Evolutionary conservation across 2,113 vertebrate species (phyloP), one percentile per base, ranked within the genome.

Genomic region (Triplophysa dalaica): DNA sequence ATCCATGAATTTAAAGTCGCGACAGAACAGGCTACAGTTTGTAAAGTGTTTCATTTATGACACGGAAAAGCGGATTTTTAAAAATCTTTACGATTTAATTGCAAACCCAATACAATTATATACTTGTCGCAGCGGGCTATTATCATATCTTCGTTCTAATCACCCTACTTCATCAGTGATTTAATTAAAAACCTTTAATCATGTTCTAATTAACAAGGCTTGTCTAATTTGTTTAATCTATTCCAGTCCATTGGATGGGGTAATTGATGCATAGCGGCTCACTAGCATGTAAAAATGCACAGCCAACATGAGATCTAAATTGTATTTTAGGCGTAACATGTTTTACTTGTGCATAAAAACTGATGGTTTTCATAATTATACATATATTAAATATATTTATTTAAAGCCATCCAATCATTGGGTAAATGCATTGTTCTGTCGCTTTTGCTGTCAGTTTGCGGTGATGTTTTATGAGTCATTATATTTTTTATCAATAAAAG

Each of bases 171-270:
- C 92, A 89, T 93, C 93, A 91, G 87, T 92, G 91, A 95, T 93
- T 93, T 93, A 93, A 95, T 96, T 96, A 96, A 93, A 88, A 96
- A 95, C 91, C 91, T 95, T 94, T 94, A 93, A 95, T 96, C 93
- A 94, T 92, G 89, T 91, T 89, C 90, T 96, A 95, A 97, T 98
- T 95, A 98, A 96, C 94, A 92, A 93, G 94, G 81, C 88, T 94
- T 91, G 93, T 94, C 92, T 94, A 91, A 94, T 95, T 94, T 94
- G 93, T 91, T 95, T 94, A 89, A 95, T 93, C 91, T 94, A 82
- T 91, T 91, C 89, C 91, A 91, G 92, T 91, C 86, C 89, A 92
- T 92, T 90, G 87, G 86, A 90, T 90, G 84, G 85, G 90, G 87
- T 94, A 92, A 94, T 93, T 94, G 93, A 90, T 92, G 89, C 88